Evolutionary conservation across 2,797 vertebrate genomes (phyloP).

Genomic region (Aeoliscus strigatus): DNA sequence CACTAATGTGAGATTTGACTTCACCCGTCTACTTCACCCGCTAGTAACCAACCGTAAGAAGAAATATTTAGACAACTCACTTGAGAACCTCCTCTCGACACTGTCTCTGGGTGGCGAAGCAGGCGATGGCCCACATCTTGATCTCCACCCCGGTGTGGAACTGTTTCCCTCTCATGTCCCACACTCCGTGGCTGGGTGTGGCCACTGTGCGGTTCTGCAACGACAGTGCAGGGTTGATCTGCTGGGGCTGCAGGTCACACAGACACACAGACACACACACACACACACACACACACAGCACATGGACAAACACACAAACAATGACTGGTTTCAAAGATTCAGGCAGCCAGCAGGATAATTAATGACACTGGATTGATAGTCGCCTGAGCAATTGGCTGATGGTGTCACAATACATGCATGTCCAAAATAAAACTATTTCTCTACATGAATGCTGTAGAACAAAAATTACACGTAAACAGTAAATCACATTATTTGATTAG

Average conservation of each 20-base stretch:
- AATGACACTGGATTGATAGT: constrained; percentile 1
- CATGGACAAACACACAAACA: constrained; percentile 24
- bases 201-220: constrained; percentile 93
- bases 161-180: constrained; percentile 98
- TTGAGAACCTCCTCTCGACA: constrained; percentile 96
- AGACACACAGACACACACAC: constrained; percentile 11
- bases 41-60: neutral
- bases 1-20: too few relatives aligned
- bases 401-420: neutral
- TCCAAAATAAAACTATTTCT: constrained; percentile 1
- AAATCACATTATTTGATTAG: too few relatives aligned
- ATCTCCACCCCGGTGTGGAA: constrained; percentile 98
- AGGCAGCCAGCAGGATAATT: constrained; percentile 8
- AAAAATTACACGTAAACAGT: too few relatives aligned
- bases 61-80: constrained; percentile 66
- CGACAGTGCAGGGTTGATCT: constrained; percentile 63
- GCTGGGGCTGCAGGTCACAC: constrained; percentile 47
- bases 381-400: neutral
- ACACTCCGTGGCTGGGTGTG: constrained; percentile 95
- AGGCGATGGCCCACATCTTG: constrained; percentile 99
- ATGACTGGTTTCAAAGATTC: constrained; percentile 9
- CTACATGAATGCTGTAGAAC: too few relatives aligned
- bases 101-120: constrained; percentile 96
- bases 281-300: constrained; percentile 13
- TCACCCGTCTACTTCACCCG: neutral